phyloP scores from a whole-genome alignment of 1,140 invertebrate species.

The Drosophila baimaii region DNA sequence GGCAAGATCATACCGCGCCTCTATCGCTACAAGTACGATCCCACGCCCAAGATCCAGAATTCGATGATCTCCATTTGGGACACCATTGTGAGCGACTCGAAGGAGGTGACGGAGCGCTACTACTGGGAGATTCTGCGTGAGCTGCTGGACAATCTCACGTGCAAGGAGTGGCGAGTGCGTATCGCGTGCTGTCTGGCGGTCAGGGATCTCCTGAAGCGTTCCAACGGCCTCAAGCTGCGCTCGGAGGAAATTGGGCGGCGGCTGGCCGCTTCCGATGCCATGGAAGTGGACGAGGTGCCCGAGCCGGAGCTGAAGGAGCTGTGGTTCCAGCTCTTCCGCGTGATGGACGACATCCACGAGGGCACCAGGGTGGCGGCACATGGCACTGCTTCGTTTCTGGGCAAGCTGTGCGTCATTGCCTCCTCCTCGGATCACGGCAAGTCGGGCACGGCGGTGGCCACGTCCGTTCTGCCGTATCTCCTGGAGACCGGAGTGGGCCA shows the following conservation, averaged over 20 bases:
- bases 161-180: slow-evolving; percentile 93
- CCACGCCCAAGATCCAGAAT: slow-evolving; percentile 94
- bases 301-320: slow-evolving; percentile 88
- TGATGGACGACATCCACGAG: slow-evolving; percentile 97
- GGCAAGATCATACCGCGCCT: slow-evolving; percentile 94
- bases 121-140: slow-evolving; percentile 94
- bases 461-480: slow-evolving; percentile 91
- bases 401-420: slow-evolving; percentile 92
- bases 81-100: slow-evolving; percentile 93
- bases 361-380: slow-evolving; percentile 92
- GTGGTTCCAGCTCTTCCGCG: slow-evolving; percentile 93
- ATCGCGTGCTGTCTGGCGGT: slow-evolving; percentile 96
- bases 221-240: slow-evolving; percentile 81
- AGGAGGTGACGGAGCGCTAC: slow-evolving; percentile 94
- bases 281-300: slow-evolving; percentile 74
- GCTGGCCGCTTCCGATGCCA: slow-evolving; percentile 15
- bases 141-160: slow-evolving; percentile 91
- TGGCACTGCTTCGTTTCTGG: slow-evolving; percentile 90
- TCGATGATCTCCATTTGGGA: slow-evolving; percentile 97
- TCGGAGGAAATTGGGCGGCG: slow-evolving; percentile 55
- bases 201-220: slow-evolving; percentile 90
- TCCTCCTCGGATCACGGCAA: slow-evolving; percentile 91
- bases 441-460: slow-evolving; percentile 90
- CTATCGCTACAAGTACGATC: slow-evolving; percentile 96
- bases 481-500: slow-evolving; percentile 92